Conservation (phyloP, 2,113 vertebrate species). For the Sitta europaea region DNA sequence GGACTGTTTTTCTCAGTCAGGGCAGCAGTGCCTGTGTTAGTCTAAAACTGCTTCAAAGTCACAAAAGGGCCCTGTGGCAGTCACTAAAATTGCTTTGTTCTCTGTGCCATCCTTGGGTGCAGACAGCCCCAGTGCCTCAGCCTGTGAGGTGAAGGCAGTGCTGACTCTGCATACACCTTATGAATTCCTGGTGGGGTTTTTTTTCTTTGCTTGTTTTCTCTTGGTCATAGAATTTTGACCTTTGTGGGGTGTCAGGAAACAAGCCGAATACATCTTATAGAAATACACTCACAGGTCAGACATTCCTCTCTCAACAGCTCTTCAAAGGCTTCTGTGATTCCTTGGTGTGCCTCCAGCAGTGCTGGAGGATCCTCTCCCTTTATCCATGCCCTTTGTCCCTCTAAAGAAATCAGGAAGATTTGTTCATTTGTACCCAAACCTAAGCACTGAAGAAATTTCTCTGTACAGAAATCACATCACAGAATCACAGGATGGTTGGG, state of each 20-base stretch:
- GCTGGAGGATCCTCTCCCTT: not conserved
- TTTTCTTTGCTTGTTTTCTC: not conserved
- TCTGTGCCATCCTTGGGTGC: not conserved
- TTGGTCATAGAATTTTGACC: not conserved
- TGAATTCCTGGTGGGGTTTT: not conserved
- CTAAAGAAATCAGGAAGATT: not conserved
- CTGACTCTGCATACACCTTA: accelerated
- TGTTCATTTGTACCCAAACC: not conserved
- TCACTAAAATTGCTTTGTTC: not conserved
- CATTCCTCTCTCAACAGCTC: not conserved
- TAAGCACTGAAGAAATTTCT: not conserved
- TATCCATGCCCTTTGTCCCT: not conserved
- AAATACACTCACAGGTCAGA: not conserved
- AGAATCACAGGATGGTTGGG: not conserved
- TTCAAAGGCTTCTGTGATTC: not conserved
- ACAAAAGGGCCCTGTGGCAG: not conserved
- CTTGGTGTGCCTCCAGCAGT: not conserved
- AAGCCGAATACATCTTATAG: not conserved
- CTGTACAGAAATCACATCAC: not conserved
- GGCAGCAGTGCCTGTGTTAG: not conserved
- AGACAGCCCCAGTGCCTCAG: not conserved
- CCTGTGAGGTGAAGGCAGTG: not conserved
- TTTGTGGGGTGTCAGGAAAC: not conserved
- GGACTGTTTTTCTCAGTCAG: not conserved
- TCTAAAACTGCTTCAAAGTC: not conserved